These are phyloP conservation scores for Notarius lentiginosus DNA, from an alignment of 2,113 vertebrate species.

Conservation along the genomic window DNA sequence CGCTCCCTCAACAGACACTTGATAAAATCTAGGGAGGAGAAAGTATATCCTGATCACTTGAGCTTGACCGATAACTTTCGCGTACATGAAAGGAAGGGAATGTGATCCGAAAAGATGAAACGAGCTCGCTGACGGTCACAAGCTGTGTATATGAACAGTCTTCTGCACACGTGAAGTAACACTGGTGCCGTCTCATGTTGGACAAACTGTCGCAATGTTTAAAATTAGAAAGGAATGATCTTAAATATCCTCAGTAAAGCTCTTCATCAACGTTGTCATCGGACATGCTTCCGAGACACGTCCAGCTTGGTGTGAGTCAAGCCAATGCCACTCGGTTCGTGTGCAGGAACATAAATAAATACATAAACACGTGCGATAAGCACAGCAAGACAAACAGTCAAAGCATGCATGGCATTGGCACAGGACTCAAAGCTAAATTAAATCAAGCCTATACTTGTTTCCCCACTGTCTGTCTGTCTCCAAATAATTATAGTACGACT, in stretches of 20 bases:
- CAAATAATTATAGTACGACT: background rate
- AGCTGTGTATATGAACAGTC: background rate
- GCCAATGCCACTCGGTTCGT: background rate
- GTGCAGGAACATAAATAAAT: background rate
- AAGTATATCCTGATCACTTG: background rate
- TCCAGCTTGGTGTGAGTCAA: background rate
- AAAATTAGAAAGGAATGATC: conserved; percentile 1
- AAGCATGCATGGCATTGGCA: background rate
- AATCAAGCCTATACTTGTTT: background rate
- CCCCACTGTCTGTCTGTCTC: background rate
- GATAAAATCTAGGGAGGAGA: background rate
- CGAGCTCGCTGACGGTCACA: background rate
- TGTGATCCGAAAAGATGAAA: background rate
- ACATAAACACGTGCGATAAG: background rate
- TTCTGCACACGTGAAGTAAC: background rate
- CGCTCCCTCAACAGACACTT: background rate
- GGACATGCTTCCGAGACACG: background rate
- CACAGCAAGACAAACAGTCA: background rate
- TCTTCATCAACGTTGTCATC: background rate
- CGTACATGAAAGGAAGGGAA: background rate
- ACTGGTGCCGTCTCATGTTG: background rate
- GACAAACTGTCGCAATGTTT: background rate
- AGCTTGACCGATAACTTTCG: background rate
- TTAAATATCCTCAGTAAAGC: background rate
- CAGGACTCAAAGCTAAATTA: background rate